Evolutionary conservation across 53 echinoderm and acorn worm genomes (phyloP), one percentile per base, ranked within the genome.

Genomic region (Luidia sarsii): DNA sequence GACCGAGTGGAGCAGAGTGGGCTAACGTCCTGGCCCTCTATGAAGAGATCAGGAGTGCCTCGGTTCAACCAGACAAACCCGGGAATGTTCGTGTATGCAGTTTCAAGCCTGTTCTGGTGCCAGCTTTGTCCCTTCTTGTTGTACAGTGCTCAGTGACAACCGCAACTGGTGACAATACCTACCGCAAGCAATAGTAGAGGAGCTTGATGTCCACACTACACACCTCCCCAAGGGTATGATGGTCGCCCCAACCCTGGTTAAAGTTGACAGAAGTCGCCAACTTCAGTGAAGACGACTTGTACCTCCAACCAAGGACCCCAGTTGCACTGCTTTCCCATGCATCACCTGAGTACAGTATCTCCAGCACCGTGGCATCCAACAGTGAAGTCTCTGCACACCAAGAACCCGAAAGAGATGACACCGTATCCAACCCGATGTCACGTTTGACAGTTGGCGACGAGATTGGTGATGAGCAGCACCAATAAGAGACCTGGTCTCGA

Each of bases 301-400:
- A 89, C 51, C 51, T 89, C 15, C 64, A 33, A 5, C 79, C 89
- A 3, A 75, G 64, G 27, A 83, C 89, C n/a, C 89, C 83, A 4
- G 22, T 89, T n/a, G 89, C 51, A 1, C 24, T 29, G 64, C 38
- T 77, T 6, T 35, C 14, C 6, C 15, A 49, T 31, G 82, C 36
- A 21, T 18, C 21, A 14, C 4, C 35, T 2, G 64, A 64, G 64
- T 54, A 54, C n/a, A 3, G 13, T 21, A 19, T 9, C 15, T 16
- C 51, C 18, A 18, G 15, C 18, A 1, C 51, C 10, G 10, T 51
- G 18, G 51, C 51, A 51, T n/a, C n/a, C n/a, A n/a, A n/a, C n/a
- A n/a, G n/a, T n/a, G n/a, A n/a, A n/a, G n/a, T n/a, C n/a, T n/a
- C 21, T 21, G 3, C n/a, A 51, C 53, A 18, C 16, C 15, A 11